Base-by-base conservation (phyloP, 2,797 vertebrate species). In the Amphiprion clarkii region DNA sequence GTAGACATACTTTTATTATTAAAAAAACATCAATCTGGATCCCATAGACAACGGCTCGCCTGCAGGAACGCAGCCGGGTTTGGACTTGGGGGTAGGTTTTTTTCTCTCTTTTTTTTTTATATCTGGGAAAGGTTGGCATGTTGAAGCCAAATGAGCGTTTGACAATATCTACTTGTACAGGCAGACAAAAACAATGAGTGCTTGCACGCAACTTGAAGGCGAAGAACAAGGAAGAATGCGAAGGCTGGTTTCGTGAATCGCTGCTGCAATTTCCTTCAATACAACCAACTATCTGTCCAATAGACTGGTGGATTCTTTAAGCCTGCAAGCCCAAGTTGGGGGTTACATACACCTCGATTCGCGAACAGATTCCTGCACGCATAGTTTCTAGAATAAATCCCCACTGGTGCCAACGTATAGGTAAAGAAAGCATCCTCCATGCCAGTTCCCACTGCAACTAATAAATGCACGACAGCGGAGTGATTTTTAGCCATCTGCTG, bases 1-100 rank as follows among this genome's bases (percentile, higher is more conserved):
- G 82, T 63, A 83, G 80, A 78, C 87, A 93, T 92, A 89, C 73
- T 86, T 91, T 58, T 70, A 65, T 91, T 90, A 93, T 93, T 88
- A 90, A 91, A 74, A 36, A 70, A 87, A 89, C 75, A 87, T 86
- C 80, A 87, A 74, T 74, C 78, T 88, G 69, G 65, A 88, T 71
- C 4, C 25, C 1, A 5, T 6, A 76, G 84, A 79, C 56, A 39
- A 65, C 3, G 1, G 25, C 59, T 80, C 29, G 70, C 78, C 86
- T 68, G 56, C 76, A 74, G 88, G 19, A 29, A 60, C 1, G 27
- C 53, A 23, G 23, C 23, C 23, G 23, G 23, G 33, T 6, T 71
- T 23, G 6, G 33, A 69, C 59, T 61, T 27, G 23, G 69, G 52
- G 67, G 57, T 16, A 29, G 56, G 2, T 33, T 46, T 71, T 13